Evolutionary conservation across 2,797 vertebrate genomes (phyloP).

Genomic region (Microhierax caerulescens): DNA sequence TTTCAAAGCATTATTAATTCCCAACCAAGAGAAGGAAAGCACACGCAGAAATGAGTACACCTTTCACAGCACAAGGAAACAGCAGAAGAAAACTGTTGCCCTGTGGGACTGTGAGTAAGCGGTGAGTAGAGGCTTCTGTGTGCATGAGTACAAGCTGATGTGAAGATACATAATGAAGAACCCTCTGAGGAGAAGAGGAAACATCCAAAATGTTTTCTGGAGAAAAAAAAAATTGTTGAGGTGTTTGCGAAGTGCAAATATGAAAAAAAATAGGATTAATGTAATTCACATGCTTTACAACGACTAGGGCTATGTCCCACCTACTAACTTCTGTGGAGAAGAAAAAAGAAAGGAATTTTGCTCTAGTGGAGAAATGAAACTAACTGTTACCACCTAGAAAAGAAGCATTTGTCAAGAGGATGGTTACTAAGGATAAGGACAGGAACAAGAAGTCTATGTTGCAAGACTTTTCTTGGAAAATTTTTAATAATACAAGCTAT

Average conservation of each 20-base stretch:
- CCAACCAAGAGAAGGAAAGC: not conserved
- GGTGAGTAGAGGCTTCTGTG: not conserved
- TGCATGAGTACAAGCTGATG: not conserved
- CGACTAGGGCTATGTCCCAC: not conserved
- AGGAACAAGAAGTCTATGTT: not conserved
- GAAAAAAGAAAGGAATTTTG: not conserved
- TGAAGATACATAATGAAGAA: not conserved
- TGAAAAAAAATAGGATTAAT: not conserved
- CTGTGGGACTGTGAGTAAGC: not conserved
- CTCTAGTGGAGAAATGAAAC: not conserved
- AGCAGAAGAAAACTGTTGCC: not conserved
- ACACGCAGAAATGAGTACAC: not conserved
- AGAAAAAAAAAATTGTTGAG: too few species aligned
- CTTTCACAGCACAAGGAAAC: not conserved
- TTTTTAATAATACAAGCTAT: not conserved
- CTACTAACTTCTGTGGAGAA: not conserved
- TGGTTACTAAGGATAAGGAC: not conserved
- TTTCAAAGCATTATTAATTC: not conserved
- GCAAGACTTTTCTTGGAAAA: not conserved
- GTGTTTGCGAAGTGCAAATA: not conserved
- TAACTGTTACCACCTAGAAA: not conserved
- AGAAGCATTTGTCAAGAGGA: not conserved
- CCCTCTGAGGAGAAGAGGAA: not conserved
- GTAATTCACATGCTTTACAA: not conserved
- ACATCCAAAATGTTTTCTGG: not conserved